Conservation (phyloP, 2,113 vertebrate species). For the Gnathonemus echidnorhynchus region DNA sequence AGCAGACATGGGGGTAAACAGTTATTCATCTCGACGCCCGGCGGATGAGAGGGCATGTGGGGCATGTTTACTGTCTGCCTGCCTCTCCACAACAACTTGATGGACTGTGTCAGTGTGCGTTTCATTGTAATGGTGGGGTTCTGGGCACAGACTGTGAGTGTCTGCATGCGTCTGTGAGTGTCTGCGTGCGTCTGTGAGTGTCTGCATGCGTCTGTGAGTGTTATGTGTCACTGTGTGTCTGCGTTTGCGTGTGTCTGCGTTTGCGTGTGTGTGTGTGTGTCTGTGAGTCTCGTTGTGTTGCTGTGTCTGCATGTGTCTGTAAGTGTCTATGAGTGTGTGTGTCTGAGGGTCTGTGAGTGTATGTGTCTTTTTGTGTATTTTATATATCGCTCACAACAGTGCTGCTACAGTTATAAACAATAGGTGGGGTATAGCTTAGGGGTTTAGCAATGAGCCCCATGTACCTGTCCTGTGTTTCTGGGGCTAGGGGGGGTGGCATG, state of each 20-base stretch:
- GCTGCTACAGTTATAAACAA: background rate
- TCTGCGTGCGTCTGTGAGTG: constrained; percentile 19
- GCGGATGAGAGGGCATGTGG: background rate
- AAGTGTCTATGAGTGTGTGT: background rate
- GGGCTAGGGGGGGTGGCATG: background rate
- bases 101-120: background rate
- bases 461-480: background rate
- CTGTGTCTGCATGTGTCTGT: background rate
- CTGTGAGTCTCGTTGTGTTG: constrained; percentile 1
- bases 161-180: constrained; percentile 16
- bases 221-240: no score
- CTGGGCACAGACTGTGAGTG: constrained; percentile 20
- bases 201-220: constrained; percentile 32
- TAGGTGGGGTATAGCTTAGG: background rate
- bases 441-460: background rate
- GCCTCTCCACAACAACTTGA: background rate
- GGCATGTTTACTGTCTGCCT: background rate
- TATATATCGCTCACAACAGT: background rate
- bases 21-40: background rate
- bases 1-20: constrained; percentile 16
- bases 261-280: background rate
- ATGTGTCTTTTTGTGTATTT: background rate
- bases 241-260: no score
- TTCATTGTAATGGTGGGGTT: background rate
- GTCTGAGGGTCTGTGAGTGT: background rate